Evolutionary conservation across 2,113 vertebrate genomes (phyloP).

Genomic region (Burhinus bistriatus): DNA sequence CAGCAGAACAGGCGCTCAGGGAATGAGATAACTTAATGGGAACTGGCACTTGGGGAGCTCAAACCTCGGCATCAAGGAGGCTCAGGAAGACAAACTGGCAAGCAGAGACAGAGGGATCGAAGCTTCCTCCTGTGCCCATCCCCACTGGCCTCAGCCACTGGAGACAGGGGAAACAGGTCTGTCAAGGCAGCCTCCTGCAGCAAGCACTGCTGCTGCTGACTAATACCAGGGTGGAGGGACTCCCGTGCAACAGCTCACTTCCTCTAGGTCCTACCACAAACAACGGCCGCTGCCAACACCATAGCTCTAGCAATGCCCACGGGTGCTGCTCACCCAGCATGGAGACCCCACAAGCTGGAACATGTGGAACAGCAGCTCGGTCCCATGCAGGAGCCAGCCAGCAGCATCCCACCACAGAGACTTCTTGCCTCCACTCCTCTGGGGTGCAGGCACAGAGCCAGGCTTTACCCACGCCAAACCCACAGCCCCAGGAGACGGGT

Average conservation of each 20-base stretch:
- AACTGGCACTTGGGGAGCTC: not conserved
- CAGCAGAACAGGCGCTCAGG: not conserved
- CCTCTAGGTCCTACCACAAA: not conserved
- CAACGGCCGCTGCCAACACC: accelerated
- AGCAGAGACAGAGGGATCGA: not conserved
- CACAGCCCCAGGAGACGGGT: accelerated
- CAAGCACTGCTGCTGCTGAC: not conserved
- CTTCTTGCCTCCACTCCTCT: accelerated
- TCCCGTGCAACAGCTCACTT: conserved; percentile 9
- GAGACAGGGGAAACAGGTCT: conserved; percentile 48
- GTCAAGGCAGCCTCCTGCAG: not conserved
- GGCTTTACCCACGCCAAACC: not conserved
- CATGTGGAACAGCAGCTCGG: accelerated
- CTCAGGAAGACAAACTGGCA: not conserved
- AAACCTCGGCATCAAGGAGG: not conserved
- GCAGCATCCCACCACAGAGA: not conserved
- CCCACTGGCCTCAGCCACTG: not conserved
- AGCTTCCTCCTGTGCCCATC: not conserved
- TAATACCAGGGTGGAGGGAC: conserved; percentile 33
- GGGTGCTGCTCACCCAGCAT: not conserved
- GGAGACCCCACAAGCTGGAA: not conserved
- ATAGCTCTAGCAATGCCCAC: accelerated
- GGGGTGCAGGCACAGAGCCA: not conserved
- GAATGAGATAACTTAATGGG: not conserved
- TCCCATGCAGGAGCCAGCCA: not conserved